These are phyloP conservation scores for Amphiprion percula DNA, from an alignment of 2,113 vertebrate genomes.

Conservation along the genomic window DNA sequence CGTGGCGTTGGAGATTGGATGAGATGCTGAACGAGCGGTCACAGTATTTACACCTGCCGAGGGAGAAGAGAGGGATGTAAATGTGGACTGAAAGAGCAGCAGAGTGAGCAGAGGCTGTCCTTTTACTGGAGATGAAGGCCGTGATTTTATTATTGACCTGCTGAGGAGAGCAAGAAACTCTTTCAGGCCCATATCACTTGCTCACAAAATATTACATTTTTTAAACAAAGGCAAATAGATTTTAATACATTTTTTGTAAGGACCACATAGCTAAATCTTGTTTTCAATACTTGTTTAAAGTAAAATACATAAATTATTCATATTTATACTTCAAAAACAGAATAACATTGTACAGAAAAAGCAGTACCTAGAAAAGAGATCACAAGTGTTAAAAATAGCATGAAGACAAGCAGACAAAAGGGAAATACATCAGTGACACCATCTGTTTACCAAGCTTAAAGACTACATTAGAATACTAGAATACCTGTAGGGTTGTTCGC, in stretches of 20 bases:
- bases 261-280: no score
- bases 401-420: background rate
- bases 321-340: background rate
- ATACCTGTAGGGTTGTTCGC: constrained; percentile 98
- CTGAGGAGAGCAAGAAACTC: constrained; percentile 17
- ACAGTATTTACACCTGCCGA: constrained; percentile 99
- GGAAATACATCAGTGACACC: constrained; percentile 1
- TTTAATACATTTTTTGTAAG: no score
- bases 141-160: constrained; percentile 9
- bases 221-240: no score
- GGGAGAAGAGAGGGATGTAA: constrained; percentile 45
- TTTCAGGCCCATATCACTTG: background rate
- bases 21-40: constrained; percentile 99
- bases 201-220: no score
- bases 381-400: background rate
- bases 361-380: background rate
- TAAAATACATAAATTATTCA: background rate
- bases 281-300: background rate
- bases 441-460: constrained; percentile 1
- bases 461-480: background rate
- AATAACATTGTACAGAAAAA: background rate
- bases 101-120: constrained; percentile 1
- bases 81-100: constrained; percentile 1
- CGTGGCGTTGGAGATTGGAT: constrained; percentile 98
- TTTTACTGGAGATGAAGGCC: background rate